A percentile compares a stretch with the other conserved stretches of the same genome.
phyloP scores from a whole-genome alignment of 2,797 vertebrate species.

The Dallia pectoralis region DNA sequence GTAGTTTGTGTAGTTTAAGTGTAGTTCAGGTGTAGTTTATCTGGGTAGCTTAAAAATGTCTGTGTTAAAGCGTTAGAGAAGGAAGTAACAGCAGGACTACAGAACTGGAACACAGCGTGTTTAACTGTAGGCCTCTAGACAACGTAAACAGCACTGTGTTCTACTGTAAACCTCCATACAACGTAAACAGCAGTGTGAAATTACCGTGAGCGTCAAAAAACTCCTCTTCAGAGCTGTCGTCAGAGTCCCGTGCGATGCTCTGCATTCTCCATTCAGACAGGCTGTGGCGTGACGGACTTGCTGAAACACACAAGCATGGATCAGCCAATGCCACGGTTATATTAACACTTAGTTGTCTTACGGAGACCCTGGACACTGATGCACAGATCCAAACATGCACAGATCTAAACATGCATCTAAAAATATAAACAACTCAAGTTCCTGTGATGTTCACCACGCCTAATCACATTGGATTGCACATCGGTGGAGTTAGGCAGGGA shows the following conservation, averaged over 20 bases:
- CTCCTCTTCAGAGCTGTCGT: constrained; percentile 94
- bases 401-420: neutral
- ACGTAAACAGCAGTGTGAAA: constrained; percentile 17
- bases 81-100: constrained; percentile 14
- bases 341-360: constrained; percentile 40
- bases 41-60: constrained; percentile 75
- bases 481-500: constrained; percentile 41
- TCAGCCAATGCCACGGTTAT: constrained; percentile 46
- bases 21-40: constrained; percentile 41
- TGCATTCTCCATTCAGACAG: constrained; percentile 97
- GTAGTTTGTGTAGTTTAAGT: neutral
- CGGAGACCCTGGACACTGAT: constrained; percentile 40
- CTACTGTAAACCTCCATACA: neutral
- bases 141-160: neutral
- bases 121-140: neutral
- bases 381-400: constrained; percentile 14
- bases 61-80: constrained; percentile 64
- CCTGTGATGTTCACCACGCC: constrained; percentile 47
- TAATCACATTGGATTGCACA: constrained; percentile 57
- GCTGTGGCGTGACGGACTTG: constrained; percentile 90
- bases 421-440: constrained; percentile 53
- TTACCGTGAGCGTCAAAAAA: constrained; percentile 95
- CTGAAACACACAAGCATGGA: constrained; percentile 61
- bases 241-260: constrained; percentile 93
- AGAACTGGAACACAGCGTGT: constrained; percentile 19